Evolutionary conservation across 2,113 vertebrate species (phyloP).

Genomic region (Marmota flaviventris): DNA sequence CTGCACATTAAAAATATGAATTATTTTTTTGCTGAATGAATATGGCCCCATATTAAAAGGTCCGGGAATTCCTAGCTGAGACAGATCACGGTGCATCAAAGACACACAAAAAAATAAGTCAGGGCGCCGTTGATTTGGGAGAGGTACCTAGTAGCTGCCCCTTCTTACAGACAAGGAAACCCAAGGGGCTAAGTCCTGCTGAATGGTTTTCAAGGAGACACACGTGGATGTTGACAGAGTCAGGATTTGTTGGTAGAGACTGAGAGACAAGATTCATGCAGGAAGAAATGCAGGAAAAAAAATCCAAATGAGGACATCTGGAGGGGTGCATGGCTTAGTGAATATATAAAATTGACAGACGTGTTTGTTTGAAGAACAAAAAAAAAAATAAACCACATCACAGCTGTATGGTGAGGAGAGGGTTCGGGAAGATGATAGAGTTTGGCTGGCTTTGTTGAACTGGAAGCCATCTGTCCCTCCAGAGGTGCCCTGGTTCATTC

Average conservation of each 20-base stretch:
- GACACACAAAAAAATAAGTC: not conserved
- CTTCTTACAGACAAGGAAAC: not conserved
- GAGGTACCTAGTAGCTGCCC: not conserved
- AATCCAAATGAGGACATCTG: not conserved
- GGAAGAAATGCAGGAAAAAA: not conserved
- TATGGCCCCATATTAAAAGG: not conserved
- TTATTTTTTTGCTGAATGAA: not conserved
- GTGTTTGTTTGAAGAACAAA: not conserved
- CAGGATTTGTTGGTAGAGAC: not conserved
- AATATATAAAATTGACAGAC: not conserved
- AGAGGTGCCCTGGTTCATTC: not conserved
- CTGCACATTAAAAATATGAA: not conserved
- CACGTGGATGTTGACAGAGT: not conserved
- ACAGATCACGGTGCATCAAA: not conserved
- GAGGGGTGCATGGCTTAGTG: not conserved
- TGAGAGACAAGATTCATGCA: not conserved
- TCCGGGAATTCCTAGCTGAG: not conserved
- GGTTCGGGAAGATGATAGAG: not conserved
- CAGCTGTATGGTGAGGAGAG: not conserved
- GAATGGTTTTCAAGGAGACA: not conserved
- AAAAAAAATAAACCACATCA: too few relatives aligned
- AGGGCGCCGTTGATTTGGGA: not conserved
- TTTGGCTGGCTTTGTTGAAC: not conserved
- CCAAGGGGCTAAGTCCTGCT: not conserved
- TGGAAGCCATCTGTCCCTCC: constrained; percentile 38